These are phyloP conservation scores for Gadus macrocephalus DNA, from an alignment of 2,113 vertebrate species.

Conservation along the genomic window DNA sequence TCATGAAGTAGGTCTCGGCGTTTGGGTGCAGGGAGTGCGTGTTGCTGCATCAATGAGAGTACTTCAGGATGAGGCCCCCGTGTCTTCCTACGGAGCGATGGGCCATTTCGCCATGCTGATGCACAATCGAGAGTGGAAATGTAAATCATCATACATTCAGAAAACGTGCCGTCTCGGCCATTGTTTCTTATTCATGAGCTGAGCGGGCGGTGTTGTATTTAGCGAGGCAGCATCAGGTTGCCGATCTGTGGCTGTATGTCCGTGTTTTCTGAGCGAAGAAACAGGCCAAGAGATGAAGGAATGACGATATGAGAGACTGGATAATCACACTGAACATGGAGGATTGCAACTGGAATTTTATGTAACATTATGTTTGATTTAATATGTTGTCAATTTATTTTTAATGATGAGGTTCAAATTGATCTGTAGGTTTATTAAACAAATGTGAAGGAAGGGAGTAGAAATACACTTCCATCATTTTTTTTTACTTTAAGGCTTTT, in stretches of 20 bases:
- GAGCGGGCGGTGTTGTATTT: conserved; percentile 45
- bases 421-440: too few species aligned
- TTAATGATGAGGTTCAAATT: too few species aligned
- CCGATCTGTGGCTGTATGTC: conserved; percentile 27
- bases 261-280: conserved; percentile 11
- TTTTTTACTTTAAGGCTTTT: background rate
- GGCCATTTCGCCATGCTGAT: too few species aligned
- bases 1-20: too few species aligned
- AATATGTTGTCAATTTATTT: background rate
- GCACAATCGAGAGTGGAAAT: background rate
- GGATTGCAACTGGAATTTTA: conserved; percentile 32
- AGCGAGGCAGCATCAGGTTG: conserved; percentile 47
- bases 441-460: too few species aligned
- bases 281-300: conserved; percentile 43
- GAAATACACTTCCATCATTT: background rate
- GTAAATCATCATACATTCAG: background rate
- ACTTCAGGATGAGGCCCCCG: conserved; percentile 17
- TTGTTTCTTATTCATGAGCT: conserved; percentile 40
- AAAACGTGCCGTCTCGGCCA: background rate
- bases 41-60: conserved; percentile 28
- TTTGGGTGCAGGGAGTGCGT: background rate
- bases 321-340: conserved; percentile 46
- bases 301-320: background rate
- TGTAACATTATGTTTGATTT: background rate
- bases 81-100: background rate